phyloP scores from a whole-genome alignment of 2,888 invertebrate genomes.

The Colostygia pectinataria region DNA sequence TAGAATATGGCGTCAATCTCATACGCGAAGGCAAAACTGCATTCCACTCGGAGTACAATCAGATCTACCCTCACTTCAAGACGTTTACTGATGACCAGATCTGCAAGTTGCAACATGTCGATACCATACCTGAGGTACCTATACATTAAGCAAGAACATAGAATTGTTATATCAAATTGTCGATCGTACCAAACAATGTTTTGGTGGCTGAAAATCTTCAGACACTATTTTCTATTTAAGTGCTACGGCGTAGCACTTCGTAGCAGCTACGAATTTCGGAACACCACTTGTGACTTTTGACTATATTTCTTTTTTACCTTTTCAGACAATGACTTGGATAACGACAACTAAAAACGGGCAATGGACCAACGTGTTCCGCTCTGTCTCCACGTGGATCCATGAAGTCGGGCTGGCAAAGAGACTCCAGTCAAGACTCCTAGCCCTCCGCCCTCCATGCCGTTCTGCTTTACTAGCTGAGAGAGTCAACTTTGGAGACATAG shows the following conservation, averaged over 20 bases:
- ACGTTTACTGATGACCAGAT: slow-evolving; percentile 61
- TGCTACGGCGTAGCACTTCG: slow-evolving; percentile 1
- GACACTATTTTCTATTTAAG: too few relatives aligned
- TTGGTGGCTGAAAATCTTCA: too few relatives aligned
- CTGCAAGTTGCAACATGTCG: slow-evolving; percentile 64
- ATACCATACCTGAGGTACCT: slow-evolving; percentile 64
- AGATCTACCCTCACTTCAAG: slow-evolving; percentile 60
- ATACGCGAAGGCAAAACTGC: slow-evolving; percentile 59
- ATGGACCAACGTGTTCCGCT: slow-evolving; percentile 52
- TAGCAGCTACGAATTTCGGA: not conserved
- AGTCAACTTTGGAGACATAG: slow-evolving; percentile 62
- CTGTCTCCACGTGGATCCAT: slow-evolving; percentile 54
- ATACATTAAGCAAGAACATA: too few relatives aligned
- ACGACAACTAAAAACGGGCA: slow-evolving; percentile 54
- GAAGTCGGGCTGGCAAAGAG: slow-evolving; percentile 61
- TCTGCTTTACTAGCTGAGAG: slow-evolving; percentile 63
- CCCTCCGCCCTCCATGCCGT: slow-evolving; percentile 58
- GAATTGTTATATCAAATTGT: too few relatives aligned
- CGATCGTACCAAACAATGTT: too few relatives aligned
- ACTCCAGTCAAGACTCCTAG: slow-evolving; percentile 44
- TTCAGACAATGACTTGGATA: slow-evolving; percentile 55
- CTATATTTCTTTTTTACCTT: too few relatives aligned
- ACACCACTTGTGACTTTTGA: too few relatives aligned
- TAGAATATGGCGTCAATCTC: slow-evolving; percentile 54
- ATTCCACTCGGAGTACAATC: slow-evolving; percentile 67